Conservation (phyloP, 2,888 invertebrate species). For the Chorisops tibialis region DNA sequence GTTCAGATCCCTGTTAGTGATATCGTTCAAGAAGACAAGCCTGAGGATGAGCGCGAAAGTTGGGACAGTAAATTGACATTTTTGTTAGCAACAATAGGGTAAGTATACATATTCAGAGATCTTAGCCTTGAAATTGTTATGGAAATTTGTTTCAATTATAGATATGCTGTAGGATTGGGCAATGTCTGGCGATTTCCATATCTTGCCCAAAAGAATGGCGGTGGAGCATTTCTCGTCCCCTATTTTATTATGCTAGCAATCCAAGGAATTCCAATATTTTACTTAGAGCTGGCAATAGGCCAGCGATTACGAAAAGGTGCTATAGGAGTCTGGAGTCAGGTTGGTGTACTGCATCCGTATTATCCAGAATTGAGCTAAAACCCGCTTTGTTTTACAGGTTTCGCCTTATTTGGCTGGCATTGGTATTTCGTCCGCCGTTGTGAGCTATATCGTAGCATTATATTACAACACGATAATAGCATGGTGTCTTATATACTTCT, state of each 20-base stretch:
- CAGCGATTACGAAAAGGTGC: constrained; percentile 90
- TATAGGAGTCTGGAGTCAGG: constrained; percentile 92
- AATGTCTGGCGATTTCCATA: constrained; percentile 97
- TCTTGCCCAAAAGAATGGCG: constrained; percentile 90
- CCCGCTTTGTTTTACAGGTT: constrained; percentile 49
- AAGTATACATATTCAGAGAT: constrained; percentile 28
- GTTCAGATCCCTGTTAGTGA: constrained; percentile 56
- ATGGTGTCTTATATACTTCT: constrained; percentile 94
- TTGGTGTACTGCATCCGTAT: constrained; percentile 30
- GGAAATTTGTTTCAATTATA: constrained; percentile 29
- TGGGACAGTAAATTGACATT: constrained; percentile 94
- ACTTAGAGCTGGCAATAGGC: constrained; percentile 91
- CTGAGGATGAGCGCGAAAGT: constrained; percentile 76
- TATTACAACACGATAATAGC: constrained; percentile 98
- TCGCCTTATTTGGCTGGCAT: constrained; percentile 86
- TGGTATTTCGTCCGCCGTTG: constrained; percentile 91
- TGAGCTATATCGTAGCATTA: constrained; percentile 92
- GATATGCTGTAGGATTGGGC: constrained; percentile 88
- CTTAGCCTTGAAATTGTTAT: neutral
- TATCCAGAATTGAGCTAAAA: neutral
- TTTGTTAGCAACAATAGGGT: constrained; percentile 84
- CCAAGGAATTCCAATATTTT: constrained; percentile 94
- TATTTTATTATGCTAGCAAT: constrained; percentile 93
- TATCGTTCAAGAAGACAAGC: constrained; percentile 64
- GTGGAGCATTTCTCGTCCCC: constrained; percentile 95